Conservation (phyloP, 2,797 vertebrate species). For the Parauchenoglanis punctatus region DNA sequence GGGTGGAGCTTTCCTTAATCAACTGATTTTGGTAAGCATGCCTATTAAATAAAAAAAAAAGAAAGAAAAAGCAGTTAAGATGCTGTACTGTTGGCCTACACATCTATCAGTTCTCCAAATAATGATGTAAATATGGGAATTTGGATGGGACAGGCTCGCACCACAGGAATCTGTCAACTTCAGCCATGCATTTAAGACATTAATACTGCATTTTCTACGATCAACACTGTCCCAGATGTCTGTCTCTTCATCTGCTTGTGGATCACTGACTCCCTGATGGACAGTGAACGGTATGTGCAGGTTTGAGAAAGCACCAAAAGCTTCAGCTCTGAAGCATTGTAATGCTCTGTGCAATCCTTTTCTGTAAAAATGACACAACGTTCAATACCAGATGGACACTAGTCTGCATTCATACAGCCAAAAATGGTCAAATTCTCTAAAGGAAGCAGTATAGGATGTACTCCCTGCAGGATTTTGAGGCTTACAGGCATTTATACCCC, state of each 20-base stretch:
- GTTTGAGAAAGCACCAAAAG: background rate
- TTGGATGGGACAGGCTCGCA: background rate
- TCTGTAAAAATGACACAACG: background rate
- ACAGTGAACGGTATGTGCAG: slow-evolving; percentile 16
- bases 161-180: slow-evolving; percentile 3
- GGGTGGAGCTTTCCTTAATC: background rate
- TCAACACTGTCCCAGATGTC: slow-evolving; percentile 27
- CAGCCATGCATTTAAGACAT: slow-evolving; percentile 42
- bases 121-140: background rate
- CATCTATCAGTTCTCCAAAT: background rate
- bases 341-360: background rate
- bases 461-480: background rate
- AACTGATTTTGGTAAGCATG: background rate
- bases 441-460: background rate
- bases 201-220: slow-evolving; percentile 18
- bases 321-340: background rate
- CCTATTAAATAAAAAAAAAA: background rate
- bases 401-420: background rate
- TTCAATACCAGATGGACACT: background rate
- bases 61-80: background rate
- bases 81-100: background rate
- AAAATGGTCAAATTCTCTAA: background rate
- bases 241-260: slow-evolving; percentile 7
- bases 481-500: background rate
- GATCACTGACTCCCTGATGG: slow-evolving; percentile 37